phyloP scores from a whole-genome alignment of 2,888 invertebrate species.

The Unio pictorum region DNA sequence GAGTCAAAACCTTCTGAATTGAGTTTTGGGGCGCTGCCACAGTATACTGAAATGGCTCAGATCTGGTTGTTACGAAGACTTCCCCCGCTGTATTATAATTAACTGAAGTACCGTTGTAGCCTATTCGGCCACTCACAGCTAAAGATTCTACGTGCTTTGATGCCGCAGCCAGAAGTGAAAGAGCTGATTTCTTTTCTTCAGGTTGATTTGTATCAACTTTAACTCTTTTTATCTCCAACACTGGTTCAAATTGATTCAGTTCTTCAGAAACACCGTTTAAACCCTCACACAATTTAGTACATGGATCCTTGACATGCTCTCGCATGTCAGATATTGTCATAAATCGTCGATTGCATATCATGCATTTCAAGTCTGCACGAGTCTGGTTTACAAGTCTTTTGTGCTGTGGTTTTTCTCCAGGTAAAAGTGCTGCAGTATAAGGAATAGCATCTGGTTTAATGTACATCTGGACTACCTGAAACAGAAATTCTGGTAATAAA shows the following conservation, averaged over 20 bases:
- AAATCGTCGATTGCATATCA: conserved; percentile 53
- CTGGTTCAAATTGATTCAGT: no score
- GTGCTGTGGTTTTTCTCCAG: conserved; percentile 24
- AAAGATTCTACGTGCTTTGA: conserved; percentile 37
- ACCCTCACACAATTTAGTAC: conserved; percentile 26
- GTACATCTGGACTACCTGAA: conserved; percentile 34
- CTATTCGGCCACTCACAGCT: no score
- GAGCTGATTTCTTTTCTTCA: conserved; percentile 13
- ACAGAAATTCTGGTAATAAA: background rate
- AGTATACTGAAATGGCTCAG: no score
- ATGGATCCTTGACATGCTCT: conserved; percentile 55
- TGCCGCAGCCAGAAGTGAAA: conserved; percentile 33
- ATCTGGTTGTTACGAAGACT: no score
- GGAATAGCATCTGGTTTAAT: conserved; percentile 30
- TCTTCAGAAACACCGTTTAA: no score
- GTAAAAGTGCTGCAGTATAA: conserved; percentile 19
- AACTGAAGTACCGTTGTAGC: no score
- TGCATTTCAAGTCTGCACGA: conserved; percentile 42
- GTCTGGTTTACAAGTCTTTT: conserved; percentile 31
- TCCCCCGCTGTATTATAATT: no score
- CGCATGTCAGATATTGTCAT: conserved; percentile 50
- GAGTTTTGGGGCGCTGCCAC: no score
- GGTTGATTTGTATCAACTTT: no score
- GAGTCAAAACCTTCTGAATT: no score
- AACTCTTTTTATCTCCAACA: no score